Base-by-base conservation (phyloP, 2,797 vertebrate genomes). In the Knipowitschia caucasica region DNA sequence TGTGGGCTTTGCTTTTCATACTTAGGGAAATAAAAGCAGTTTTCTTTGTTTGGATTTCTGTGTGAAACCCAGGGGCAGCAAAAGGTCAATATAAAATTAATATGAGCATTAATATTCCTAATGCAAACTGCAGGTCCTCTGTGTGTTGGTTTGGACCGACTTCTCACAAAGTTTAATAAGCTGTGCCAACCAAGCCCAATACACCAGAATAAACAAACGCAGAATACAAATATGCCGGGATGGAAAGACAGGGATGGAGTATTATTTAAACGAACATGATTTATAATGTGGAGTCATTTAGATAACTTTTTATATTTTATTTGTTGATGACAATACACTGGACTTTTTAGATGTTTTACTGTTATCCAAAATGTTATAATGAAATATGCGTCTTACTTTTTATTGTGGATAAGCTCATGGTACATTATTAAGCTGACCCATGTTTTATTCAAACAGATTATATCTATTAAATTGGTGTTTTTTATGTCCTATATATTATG, bases 71-170 rank as follows among this genome's bases (percentile, higher is more conserved):
- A 31, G 2, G 27, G 69, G 72, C 72, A 80, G 76, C 77, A 73
- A 86, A 91, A 90, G 88, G 89, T 90, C 89, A 90, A 88, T 85
- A 85, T 49, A 25, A 90, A 88, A 91, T 89, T 78, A 89, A 91
- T 88, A 85, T 78, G 74, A 53, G 80, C 78, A 83, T 90, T 89
- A 89, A 91, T 89, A 90, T 91, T 91, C 85, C 69, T 82, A 81
- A 86, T 78, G 84, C 82, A 87, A 89, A 88, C 85, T 81, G 56
- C 1, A 64, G n/a, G 57, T 45, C 60, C 72, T 68, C 56, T 43
- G 65, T 42, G 69, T 72, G 67, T 82, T 57, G 73, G 84, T 88
- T 90, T 83, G 71, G 82, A 86, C 76, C 56, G 67, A 81, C 78
- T 76, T 72, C 78, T 64, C 71, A 66, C 74, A 78, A 81, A 85